Conservation (phyloP, 2,113 vertebrate genomes). For the Turnix velox region DNA sequence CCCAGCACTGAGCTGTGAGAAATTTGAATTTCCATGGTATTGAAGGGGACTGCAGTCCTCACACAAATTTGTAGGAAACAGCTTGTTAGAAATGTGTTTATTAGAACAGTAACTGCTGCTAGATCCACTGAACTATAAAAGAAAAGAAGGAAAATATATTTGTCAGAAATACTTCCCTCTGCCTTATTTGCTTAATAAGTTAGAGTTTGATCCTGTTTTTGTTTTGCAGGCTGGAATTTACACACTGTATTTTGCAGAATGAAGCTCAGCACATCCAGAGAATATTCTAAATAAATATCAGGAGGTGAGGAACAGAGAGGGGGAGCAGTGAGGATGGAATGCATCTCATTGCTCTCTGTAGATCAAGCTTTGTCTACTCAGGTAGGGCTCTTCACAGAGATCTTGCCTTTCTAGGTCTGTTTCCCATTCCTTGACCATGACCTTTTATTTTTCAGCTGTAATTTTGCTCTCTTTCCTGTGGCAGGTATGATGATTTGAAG, state of each 20-base stretch:
- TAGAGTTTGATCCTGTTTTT: background rate
- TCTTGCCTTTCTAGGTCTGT: background rate
- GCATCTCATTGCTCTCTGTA: fast-evolving
- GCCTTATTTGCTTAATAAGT: background rate
- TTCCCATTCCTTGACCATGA: background rate
- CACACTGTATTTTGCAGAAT: background rate
- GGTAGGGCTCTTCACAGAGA: background rate
- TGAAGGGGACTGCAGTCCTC: background rate
- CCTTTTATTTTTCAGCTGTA: background rate
- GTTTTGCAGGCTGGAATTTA: background rate
- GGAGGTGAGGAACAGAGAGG: background rate
- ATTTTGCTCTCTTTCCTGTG: background rate
- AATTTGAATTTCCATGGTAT: background rate
- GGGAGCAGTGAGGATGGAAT: background rate
- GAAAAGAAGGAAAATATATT: background rate
- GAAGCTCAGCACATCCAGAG: background rate
- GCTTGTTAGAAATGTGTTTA: background rate
- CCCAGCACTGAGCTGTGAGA: background rate
- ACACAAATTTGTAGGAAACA: background rate
- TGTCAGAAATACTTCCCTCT: background rate
- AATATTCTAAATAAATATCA: background rate
- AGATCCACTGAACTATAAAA: background rate
- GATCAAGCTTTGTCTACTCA: background rate
- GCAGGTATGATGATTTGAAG: background rate
- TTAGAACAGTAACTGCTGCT: background rate